A percentile compares a stretch with the other conserved stretches of the same genome.
Conservation (phyloP, 2,888 invertebrate species). For the Caenorhabditis doughertyi region DNA sequence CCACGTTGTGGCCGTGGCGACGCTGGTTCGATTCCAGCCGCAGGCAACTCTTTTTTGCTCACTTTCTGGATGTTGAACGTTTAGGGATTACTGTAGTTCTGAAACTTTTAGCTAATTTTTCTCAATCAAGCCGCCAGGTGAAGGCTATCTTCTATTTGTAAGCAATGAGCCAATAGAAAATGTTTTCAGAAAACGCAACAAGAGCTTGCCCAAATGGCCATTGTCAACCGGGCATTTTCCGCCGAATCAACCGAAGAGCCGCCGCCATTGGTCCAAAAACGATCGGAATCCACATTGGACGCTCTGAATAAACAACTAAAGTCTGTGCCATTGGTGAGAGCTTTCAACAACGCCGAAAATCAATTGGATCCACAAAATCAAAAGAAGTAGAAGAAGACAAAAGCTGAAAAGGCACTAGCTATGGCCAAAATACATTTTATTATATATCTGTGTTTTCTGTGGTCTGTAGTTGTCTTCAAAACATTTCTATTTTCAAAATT, state of each 20-base stretch:
- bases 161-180: no score
- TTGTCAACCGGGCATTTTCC: constrained; percentile 50
- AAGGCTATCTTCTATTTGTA: no score
- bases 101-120: neutral
- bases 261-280: constrained; percentile 39
- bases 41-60: constrained; percentile 75
- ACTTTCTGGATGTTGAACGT: neutral
- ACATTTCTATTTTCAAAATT: no score
- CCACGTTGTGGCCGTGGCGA: constrained; percentile 82
- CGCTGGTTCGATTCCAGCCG: constrained; percentile 81
- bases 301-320: constrained; percentile 35
- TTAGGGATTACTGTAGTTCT: no score
- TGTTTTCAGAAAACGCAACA: constrained; percentile 41
- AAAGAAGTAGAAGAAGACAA: constrained; percentile 20
- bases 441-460: no score
- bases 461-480: no score
- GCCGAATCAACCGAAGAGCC: constrained; percentile 47
- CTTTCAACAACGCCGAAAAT: constrained; percentile 47
- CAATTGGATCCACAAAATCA: constrained; percentile 23
- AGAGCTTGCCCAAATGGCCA: constrained; percentile 46
- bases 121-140: no score
- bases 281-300: constrained; percentile 31
- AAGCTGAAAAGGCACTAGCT: no score
- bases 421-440: no score
- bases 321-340: constrained; percentile 43